phyloP scores from a whole-genome alignment of 1,140 invertebrate species.

The Laupala kohalensis region DNA sequence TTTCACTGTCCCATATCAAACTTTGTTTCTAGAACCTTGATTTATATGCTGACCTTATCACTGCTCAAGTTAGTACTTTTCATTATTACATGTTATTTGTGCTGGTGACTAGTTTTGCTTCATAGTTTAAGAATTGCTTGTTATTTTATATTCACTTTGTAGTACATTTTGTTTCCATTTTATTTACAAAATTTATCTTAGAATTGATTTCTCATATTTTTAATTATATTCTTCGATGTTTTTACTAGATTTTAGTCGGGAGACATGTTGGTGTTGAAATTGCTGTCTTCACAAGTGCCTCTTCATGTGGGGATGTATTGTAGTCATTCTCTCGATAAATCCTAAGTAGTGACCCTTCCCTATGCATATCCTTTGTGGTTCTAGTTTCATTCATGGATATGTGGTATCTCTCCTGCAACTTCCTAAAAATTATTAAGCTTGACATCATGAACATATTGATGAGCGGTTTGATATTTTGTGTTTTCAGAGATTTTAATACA shows the following conservation, averaged over 20 bases:
- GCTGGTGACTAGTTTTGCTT: not conserved
- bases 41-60: not conserved
- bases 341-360: not conserved
- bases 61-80: too few relatives aligned
- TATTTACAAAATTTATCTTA: not conserved
- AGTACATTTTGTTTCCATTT: too few relatives aligned
- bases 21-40: not conserved
- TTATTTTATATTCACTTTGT: not conserved
- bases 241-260: too few relatives aligned
- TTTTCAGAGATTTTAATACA: not conserved
- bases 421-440: not conserved
- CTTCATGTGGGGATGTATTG: not conserved
- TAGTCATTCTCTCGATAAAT: not conserved
- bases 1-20: not conserved
- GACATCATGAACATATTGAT: not conserved
- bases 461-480: not conserved
- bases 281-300: too few relatives aligned
- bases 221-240: too few relatives aligned
- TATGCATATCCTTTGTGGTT: not conserved
- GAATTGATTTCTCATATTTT: not conserved
- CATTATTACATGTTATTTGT: not conserved
- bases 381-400: not conserved
- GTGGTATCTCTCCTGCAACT: not conserved
- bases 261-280: too few relatives aligned
- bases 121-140: not conserved